Conservation (phyloP, 2,888 invertebrate genomes). For the Pachycephus smyrnensis region DNA sequence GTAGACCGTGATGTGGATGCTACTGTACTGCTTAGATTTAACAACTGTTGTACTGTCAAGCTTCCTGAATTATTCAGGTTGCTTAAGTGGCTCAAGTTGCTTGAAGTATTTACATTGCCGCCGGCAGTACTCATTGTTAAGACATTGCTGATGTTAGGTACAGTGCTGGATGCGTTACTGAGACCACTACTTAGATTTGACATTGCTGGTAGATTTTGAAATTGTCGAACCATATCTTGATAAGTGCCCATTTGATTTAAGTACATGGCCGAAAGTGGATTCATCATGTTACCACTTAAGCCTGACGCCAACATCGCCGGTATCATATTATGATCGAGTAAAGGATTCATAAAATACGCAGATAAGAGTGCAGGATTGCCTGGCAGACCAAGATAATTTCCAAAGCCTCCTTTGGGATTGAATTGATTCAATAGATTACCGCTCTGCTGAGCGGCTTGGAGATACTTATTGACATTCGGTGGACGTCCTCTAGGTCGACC, state of each 20-base stretch:
- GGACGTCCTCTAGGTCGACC: conserved; percentile 70
- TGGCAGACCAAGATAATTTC: conserved; percentile 47
- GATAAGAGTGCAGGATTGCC: conserved; percentile 51
- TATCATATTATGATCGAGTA: conserved; percentile 55
- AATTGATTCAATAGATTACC: conserved; percentile 48
- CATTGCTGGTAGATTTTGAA: conserved; percentile 54
- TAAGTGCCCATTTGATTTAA: conserved; percentile 56
- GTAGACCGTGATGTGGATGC: conserved; percentile 37
- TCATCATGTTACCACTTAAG: conserved; percentile 50
- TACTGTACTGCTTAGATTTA: conserved; percentile 46
- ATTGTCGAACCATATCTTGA: conserved; percentile 56
- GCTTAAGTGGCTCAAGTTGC: conserved; percentile 35
- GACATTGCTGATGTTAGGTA: conserved; percentile 40
- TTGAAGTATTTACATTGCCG: conserved; percentile 17
- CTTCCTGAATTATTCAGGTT: conserved; percentile 29
- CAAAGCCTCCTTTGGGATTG: conserved; percentile 45
- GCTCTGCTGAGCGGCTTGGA: conserved; percentile 42
- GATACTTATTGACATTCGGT: conserved; percentile 64
- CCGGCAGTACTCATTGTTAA: conserved; percentile 41
- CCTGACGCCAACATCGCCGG: conserved; percentile 50
- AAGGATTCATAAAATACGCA: conserved; percentile 56
- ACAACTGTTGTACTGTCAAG: conserved; percentile 47
- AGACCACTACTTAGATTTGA: conserved; percentile 41
- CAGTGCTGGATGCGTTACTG: conserved; percentile 34
- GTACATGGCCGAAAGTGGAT: conserved; percentile 54